Evolutionary conservation across 2,113 vertebrate genomes (phyloP), one percentile per base, ranked within the genome.

Genomic region (Silurus meridionalis): DNA sequence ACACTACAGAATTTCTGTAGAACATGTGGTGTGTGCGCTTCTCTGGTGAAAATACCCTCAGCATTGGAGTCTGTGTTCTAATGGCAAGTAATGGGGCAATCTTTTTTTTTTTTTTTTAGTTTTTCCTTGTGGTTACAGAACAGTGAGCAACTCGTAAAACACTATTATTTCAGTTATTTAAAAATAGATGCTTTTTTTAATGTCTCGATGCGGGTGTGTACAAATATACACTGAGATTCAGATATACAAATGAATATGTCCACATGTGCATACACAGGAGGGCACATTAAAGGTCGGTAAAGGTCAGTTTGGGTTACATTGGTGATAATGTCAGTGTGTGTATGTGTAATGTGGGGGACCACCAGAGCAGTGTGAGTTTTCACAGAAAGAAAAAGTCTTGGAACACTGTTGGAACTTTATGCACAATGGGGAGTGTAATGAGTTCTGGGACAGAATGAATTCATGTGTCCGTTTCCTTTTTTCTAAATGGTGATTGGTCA

Each of bases 381-480:
- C 72, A 67, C 61, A 37, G 77, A 79, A 79, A 28, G 55, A 79
- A 79, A 37, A 58, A 5, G 55, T 37, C 8, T 60, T 77, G 50
- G 21, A 77, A n/a, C n/a, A 8, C 66, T 77, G 83, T 85, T 52
- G 21, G 58, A 17, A 79, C 84, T 75, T 87, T 67, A 84, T 61
- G 67, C 17, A 66, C 50, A 69, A 83, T 79, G 57, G 71, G 21
- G 37, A 69, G 53, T 0, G 60, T 88, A 88, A 90, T 88, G n/a
- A 84, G 48, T 63, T 17, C 80, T 63, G 87, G 87, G 80, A 89
- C 46, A 77, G 80, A 67, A 58, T 81, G 46, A 9, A 78, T 85
- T 89, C 60, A 67, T 48, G 77, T 69, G 63, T 58, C 63, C 28
- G 61, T 82, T 71, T 71, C 37, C 61, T 81, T 80, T 82, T 82